These are phyloP conservation scores for Druon quercuslanigerum DNA, from an alignment of 1,140 invertebrate genomes.

Conservation along the genomic window DNA sequence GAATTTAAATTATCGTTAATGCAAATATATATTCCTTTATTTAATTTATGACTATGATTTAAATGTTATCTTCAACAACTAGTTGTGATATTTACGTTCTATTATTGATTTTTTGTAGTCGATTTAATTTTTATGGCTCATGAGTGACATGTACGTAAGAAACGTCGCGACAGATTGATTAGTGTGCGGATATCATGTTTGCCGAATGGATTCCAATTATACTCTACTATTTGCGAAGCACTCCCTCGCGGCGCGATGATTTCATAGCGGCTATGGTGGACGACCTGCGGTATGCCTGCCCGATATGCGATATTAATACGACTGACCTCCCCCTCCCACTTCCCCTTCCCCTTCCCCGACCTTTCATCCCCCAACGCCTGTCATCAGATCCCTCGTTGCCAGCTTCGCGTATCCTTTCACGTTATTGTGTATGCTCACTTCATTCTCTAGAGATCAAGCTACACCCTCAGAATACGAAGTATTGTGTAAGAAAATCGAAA, in stretches of 20 bases:
- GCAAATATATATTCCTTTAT: no score
- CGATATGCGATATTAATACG: constrained; percentile 64
- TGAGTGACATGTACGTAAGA: constrained; percentile 47
- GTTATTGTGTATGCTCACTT: constrained; percentile 3
- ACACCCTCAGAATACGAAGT: neutral
- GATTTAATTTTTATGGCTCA: neutral
- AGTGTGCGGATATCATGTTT: constrained; percentile 57
- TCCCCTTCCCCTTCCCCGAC: constrained; percentile 51
- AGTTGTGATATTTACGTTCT: no score
- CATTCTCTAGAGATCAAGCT: constrained; percentile 23
- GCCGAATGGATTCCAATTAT: constrained; percentile 73
- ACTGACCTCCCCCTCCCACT: constrained; percentile 57
- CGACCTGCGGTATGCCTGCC: constrained; percentile 53
- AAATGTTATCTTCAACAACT: no score
- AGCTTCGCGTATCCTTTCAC: constrained; percentile 22
- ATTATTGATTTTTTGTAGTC: no score
- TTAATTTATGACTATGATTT: no score
- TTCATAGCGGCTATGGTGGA: constrained; percentile 65
- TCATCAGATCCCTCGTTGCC: neutral
- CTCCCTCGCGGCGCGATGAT: constrained; percentile 69
- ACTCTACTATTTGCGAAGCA: constrained; percentile 72
- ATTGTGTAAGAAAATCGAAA: constrained; percentile 17
- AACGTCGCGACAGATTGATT: constrained; percentile 60
- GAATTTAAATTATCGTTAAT: no score
- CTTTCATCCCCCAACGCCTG: constrained; percentile 11